A percentile compares a stretch with the other conserved stretches of the same genome.
Conservation (phyloP, 23 tunicate species). For the Styela clava region DNA sequence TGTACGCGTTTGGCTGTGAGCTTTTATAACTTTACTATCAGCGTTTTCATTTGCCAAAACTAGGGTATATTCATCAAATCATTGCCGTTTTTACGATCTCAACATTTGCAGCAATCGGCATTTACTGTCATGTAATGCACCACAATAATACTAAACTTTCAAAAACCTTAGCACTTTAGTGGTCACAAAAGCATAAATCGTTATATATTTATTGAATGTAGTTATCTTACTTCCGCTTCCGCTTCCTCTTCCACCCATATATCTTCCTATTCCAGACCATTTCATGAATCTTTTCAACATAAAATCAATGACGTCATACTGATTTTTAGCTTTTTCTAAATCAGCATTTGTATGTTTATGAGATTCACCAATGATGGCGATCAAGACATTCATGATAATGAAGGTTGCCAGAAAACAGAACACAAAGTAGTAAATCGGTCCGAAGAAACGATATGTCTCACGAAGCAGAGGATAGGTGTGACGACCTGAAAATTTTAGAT, state of each 20-base stretch:
- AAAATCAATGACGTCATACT: constrained; percentile 86
- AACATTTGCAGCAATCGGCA: no score
- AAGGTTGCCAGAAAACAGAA: constrained; percentile 89
- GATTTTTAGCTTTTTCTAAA: constrained; percentile 44
- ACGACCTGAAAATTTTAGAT: constrained; percentile 50
- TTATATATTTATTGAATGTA: no score
- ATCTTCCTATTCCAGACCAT: constrained; percentile 66
- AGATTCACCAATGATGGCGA: constrained; percentile 95
- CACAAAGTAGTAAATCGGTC: constrained; percentile 82
- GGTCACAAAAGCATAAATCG: no score
- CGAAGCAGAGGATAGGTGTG: constrained; percentile 54
- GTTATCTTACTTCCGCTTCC: neutral
- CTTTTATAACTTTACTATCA: no score
- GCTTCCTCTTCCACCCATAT: neutral
- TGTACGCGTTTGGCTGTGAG: no score
- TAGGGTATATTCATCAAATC: no score
- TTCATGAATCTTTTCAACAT: constrained; percentile 81
- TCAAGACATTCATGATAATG: constrained; percentile 81
- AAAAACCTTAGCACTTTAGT: no score
- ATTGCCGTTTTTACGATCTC: no score
- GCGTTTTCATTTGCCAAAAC: no score
- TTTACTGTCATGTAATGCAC: no score
- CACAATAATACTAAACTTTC: no score
- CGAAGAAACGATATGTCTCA: constrained; percentile 61
- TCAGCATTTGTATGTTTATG: constrained; percentile 46